Evolutionary conservation across 2,888 invertebrate species (phyloP).

Genomic region (Drosophila rubida): DNA sequence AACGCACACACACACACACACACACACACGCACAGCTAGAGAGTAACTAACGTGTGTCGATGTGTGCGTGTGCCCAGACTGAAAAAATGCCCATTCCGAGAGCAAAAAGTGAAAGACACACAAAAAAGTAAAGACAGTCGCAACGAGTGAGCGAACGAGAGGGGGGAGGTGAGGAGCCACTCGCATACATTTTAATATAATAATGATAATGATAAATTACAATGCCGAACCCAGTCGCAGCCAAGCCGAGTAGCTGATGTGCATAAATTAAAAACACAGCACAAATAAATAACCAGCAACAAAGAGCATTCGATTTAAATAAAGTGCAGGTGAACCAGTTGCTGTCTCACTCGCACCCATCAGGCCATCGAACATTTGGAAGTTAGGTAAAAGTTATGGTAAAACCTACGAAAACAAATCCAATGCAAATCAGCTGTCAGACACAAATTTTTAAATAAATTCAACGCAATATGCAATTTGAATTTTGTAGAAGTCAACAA

Average conservation of each 20-base stretch:
- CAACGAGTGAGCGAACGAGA: background rate
- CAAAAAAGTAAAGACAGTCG: constrained; percentile 11
- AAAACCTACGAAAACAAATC: too few species aligned
- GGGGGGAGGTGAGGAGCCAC: background rate
- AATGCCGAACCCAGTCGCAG: constrained; percentile 42
- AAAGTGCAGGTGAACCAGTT: constrained; percentile 40
- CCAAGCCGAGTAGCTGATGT: constrained; percentile 58
- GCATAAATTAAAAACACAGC: constrained; percentile 55
- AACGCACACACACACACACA: constrained; percentile 53
- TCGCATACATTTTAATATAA: constrained; percentile 51
- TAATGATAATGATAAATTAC: constrained; percentile 73
- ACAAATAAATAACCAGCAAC: constrained; percentile 32
- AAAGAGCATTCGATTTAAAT: constrained; percentile 44
- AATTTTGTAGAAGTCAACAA: too few species aligned
- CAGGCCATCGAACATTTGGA: too few species aligned
- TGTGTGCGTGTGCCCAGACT: constrained; percentile 28
- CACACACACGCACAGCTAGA: constrained; percentile 25
- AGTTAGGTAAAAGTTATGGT: too few species aligned
- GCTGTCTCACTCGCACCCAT: background rate
- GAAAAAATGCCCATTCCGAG: constrained; percentile 11
- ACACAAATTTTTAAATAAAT: too few species aligned
- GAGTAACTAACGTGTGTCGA: constrained; percentile 7
- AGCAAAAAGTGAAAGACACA: constrained; percentile 27
- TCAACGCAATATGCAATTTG: too few species aligned
- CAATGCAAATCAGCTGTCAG: too few species aligned